These are phyloP conservation scores for Spheniscus humboldti DNA, from an alignment of 2,797 vertebrate species.

Conservation along the genomic window DNA sequence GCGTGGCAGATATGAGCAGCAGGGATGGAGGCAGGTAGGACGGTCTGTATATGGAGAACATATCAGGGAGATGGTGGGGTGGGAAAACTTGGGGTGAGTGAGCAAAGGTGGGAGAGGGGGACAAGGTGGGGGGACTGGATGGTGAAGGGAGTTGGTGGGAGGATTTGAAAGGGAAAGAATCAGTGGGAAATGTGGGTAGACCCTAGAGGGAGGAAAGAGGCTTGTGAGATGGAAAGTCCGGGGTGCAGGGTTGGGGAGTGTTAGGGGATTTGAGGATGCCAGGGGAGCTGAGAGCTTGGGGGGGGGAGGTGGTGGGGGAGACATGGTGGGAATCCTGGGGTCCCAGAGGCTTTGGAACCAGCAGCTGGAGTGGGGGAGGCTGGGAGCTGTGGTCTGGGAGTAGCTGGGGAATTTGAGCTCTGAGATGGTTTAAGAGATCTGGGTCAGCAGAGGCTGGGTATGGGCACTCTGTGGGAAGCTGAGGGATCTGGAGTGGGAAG, in stretches of 20 bases:
- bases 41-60: background rate
- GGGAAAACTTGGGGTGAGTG: background rate
- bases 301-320: background rate
- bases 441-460: background rate
- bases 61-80: background rate
- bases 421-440: background rate
- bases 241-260: background rate
- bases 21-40: background rate
- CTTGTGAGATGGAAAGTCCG: background rate
- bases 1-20: background rate
- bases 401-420: background rate
- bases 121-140: background rate
- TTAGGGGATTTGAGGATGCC: background rate
- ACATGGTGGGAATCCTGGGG: background rate
- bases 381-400: background rate
- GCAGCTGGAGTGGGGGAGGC: background rate
- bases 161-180: background rate
- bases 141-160: background rate
- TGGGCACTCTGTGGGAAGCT: background rate
- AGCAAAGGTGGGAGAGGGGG: background rate
- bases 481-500: background rate
- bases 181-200: background rate
- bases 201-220: background rate
- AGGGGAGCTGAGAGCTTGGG: background rate
- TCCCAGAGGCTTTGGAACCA: background rate